Base-by-base conservation (phyloP, 53 echinoderm and acorn worm species). In the Hippasteria phrygiana region DNA sequence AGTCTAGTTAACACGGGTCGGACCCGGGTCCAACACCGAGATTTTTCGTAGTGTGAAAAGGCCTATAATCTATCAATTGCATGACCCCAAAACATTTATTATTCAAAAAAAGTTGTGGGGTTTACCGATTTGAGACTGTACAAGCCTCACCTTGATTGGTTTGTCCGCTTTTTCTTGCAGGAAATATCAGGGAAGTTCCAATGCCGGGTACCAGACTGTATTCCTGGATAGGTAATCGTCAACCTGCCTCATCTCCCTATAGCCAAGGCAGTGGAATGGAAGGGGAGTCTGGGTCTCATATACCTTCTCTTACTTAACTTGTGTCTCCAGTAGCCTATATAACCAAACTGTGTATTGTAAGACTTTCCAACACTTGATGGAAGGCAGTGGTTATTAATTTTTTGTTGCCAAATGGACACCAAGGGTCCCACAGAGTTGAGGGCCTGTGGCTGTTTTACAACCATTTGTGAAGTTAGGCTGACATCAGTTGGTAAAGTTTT, bases 181-280 rank as follows among this genome's bases (percentile, higher is more conserved):
- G 64, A 63, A 46, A 81, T 66, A 26, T 81, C 81, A 45, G 88
- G 88, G 31, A 88, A 88, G 73, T 88, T 88, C 62, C 88, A 88
- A 32, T 88, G 88, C 18, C 88, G 88, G 10, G 88, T 88, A 47
- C 88, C 88, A 77, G 62, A 77, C 59, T 88, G 88, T 65, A 66
- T 88, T 65, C 65, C 66, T 28, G 81, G 81, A 11, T 81, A 81
- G 32, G 28, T 41, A 56, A 7, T 5, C 14, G 33, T 48, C 17
- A 53, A 18, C 48, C 1, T 5, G 42, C 35, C 42, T 50, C 36
- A 51, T 10, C 59, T 59, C 26, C n/a, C n/a, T 18, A 59, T 18
- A 8, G 59, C 59, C 59, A 22, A 8, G 22, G 26, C 20, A 59
- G 7, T 14, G 59, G 20, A 22, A 59, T 17, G 59, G 26, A 14